A percentile compares a stretch with the other conserved stretches of the same genome.
Conservation (phyloP, 2,888 invertebrate genomes). For the Chloroclysta siterata region DNA sequence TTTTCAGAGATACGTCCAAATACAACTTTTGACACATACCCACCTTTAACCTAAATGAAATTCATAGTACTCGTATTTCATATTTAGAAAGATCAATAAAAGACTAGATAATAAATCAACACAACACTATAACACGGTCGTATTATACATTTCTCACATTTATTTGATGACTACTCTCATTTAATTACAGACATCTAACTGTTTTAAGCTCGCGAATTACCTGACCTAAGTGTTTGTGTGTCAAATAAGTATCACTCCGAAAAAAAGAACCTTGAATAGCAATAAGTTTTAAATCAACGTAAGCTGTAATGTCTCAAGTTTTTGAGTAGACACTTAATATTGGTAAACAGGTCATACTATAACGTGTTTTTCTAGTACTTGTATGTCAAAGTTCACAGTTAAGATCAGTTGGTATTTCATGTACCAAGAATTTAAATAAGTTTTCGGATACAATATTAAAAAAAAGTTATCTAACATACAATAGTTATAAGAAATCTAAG, state of each 20-base stretch:
- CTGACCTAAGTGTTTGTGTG: conserved; percentile 14
- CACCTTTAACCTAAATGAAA: no score
- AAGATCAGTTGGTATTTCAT: not conserved
- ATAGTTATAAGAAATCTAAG: no score
- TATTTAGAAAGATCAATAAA: no score
- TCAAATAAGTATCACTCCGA: conserved; percentile 30
- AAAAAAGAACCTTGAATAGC: conserved; percentile 29
- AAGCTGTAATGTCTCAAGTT: conserved; percentile 13
- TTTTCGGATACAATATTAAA: no score
- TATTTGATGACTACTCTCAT: conserved; percentile 23
- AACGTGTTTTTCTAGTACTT: conserved; percentile 30
- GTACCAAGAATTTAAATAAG: no score
- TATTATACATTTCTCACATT: conserved; percentile 19
- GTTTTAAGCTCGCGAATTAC: conserved; percentile 5
- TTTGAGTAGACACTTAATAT: conserved; percentile 32
- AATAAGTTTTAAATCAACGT: conserved; percentile 23
- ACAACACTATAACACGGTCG: conserved; percentile 18
- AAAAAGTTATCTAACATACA: no score
- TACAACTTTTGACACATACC: no score
- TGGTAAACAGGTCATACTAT: conserved; percentile 37
- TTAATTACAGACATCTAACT: conserved; percentile 17
- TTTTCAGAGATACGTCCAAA: no score
- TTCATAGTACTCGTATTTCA: no score
- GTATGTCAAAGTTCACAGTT: conserved; percentile 32
- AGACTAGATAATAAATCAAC: no score